phyloP scores from a whole-genome alignment of 2,797 vertebrate genomes.

The Tragelaphus oryx region DNA sequence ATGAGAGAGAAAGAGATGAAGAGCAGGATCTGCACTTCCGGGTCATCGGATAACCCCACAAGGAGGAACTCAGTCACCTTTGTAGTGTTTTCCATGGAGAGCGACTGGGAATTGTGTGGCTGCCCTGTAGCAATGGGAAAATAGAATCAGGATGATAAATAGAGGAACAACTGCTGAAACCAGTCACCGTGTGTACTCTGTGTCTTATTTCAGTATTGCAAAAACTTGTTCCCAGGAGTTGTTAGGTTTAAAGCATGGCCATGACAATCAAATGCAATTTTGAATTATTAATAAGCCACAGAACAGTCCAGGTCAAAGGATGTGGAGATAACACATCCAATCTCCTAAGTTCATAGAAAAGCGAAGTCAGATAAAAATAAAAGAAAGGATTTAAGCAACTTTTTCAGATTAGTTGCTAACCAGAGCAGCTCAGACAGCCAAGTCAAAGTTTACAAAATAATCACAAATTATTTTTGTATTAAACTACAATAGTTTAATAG shows the following conservation, averaged over 20 bases:
- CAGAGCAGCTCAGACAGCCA: background rate
- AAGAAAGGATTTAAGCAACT: background rate
- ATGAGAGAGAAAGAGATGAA: slow-evolving; percentile 8
- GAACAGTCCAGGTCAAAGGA: background rate
- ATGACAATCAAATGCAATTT: background rate
- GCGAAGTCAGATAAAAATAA: background rate
- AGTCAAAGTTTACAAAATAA: background rate
- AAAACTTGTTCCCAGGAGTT: background rate
- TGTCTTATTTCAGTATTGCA: background rate
- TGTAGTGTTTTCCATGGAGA: slow-evolving; percentile 18
- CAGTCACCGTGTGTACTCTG: background rate
- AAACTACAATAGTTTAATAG: background rate
- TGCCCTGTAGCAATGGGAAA: background rate
- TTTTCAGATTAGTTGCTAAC: background rate
- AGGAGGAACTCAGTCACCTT: slow-evolving; percentile 31
- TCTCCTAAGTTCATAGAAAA: background rate
- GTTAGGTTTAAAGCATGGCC: background rate
- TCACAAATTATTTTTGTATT: background rate
- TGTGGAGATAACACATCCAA: background rate
- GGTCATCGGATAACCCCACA: background rate
- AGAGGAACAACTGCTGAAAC: background rate
- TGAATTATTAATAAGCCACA: background rate
- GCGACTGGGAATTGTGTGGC: background rate
- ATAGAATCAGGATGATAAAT: background rate
- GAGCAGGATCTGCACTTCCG: background rate